Evolutionary conservation across 2,797 vertebrate species (phyloP), one percentile per base, ranked within the genome.

Genomic region (Sebastes itinus): DNA sequence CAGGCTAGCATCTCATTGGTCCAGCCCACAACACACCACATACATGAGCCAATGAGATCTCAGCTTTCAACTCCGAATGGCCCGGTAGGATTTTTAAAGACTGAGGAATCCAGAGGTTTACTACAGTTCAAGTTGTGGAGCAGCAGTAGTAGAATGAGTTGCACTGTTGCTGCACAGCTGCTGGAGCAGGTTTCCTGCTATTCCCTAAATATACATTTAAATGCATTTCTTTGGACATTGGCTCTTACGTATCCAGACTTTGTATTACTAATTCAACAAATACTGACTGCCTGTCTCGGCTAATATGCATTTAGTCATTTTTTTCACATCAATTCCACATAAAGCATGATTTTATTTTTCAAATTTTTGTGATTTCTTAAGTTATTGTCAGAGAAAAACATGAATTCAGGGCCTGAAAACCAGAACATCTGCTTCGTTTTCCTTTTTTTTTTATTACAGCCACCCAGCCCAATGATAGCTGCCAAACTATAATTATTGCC

Each of bases 21-120:
- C 92, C 72, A 88, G 60, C 89, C 90, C 82, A 89, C 90, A 96
- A 95, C 95, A 96, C 95, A 96, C 95, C 95, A 96, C 91, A 72
- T 1, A 10, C 1, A 5, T 76, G 8, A 60, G 79, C 95, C 95
- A 96, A 96, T 96, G 33, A 67, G 23, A 38, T 11, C 1, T 18
- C 73, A 18, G 75, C 74, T 52, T n/a, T 77, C 42, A 4, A n/a
- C 20, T 61, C 14, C 1, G 22, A 49, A 56, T 61, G 55, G 58
- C 54, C 8, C 16, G 14, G 16, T 56, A 77, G 70, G 72, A 49
- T 55, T 80, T 88, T 86, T 78, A 72, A 86, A 78, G 82, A 42
- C 46, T 82, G 88, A 90, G 88, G 89, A 92, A 90, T 91, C 65
- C 4, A 12, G 4, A 77, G 85, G 95, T 95, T 96, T 94, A 96